Conservation (phyloP, 1,140 invertebrate genomes). For the Macrocentrus cingulum region DNA sequence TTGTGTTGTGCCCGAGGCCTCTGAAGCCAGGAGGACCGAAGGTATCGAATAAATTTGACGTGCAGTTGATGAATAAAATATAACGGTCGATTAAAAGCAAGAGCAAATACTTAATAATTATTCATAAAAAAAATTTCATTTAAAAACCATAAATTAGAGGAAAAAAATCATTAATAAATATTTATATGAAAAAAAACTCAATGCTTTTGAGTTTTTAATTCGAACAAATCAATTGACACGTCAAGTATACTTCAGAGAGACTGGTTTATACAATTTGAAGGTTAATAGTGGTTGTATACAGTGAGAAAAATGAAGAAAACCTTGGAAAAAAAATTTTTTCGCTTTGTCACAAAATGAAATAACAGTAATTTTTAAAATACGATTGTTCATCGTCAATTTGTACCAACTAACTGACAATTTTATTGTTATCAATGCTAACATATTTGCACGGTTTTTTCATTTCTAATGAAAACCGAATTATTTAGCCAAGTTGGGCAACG, state of each 20-base stretch:
- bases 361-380: too few species aligned
- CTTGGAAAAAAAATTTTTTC: too few species aligned
- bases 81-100: neutral
- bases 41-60: slow-evolving; percentile 11
- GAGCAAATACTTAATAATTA: neutral
- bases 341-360: too few species aligned
- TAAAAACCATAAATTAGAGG: neutral
- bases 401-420: too few species aligned
- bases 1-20: neutral
- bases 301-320: too few species aligned
- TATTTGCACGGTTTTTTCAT: too few species aligned
- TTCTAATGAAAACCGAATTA: neutral
- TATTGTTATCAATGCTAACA: too few species aligned
- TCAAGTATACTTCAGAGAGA: slow-evolving; percentile 4
- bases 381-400: too few species aligned
- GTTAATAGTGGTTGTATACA: neutral
- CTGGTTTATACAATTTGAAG: neutral
- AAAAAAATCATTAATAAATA: neutral
- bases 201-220: too few species aligned
- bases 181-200: neutral
- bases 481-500: neutral
- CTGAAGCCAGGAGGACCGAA: too few species aligned
- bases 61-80: slow-evolving; percentile 16
- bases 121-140: too few species aligned
- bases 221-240: neutral